Conservation (phyloP, 2,113 vertebrate species). For the Syngnathoides biaculeatus region DNA sequence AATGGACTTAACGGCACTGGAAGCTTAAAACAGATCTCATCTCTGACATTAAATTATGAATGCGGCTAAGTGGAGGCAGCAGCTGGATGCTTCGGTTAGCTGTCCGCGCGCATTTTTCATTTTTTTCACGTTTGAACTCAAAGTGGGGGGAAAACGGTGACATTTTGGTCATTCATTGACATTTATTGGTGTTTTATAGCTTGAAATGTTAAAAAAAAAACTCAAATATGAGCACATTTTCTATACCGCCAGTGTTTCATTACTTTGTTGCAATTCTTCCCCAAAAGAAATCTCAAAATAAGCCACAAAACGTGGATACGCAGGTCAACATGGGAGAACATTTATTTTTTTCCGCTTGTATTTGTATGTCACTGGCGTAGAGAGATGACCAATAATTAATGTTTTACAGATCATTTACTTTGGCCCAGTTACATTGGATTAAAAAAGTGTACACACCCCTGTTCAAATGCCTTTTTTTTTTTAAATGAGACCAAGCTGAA, state of each 20-base stretch:
- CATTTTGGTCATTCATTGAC: not conserved
- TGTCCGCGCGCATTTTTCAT: not conserved
- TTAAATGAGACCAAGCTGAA: too few species aligned
- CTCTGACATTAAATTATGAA: slow-evolving; percentile 21
- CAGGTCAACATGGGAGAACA: not conserved
- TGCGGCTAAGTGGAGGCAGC: slow-evolving; percentile 6
- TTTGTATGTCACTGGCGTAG: not conserved
- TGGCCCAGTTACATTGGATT: not conserved
- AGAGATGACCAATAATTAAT: not conserved
- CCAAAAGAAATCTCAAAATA: not conserved
- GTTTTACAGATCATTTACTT: too few species aligned
- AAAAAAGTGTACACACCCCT: not conserved
- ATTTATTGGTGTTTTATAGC: not conserved
- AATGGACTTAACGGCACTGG: slow-evolving; percentile 22
- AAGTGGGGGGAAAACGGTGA: not conserved
- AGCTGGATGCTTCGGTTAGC: slow-evolving; percentile 30
- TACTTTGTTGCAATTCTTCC: too few species aligned
- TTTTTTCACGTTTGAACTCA: not conserved
- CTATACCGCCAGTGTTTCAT: too few species aligned
- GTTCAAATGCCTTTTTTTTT: not conserved
- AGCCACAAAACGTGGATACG: not conserved
- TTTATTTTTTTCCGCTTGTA: not conserved
- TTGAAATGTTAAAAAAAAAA: too few species aligned
- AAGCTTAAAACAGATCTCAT: slow-evolving; percentile 16
- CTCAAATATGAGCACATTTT: too few species aligned